Conservation (phyloP, 2,113 vertebrate genomes). For the Manacus vitellinus region DNA sequence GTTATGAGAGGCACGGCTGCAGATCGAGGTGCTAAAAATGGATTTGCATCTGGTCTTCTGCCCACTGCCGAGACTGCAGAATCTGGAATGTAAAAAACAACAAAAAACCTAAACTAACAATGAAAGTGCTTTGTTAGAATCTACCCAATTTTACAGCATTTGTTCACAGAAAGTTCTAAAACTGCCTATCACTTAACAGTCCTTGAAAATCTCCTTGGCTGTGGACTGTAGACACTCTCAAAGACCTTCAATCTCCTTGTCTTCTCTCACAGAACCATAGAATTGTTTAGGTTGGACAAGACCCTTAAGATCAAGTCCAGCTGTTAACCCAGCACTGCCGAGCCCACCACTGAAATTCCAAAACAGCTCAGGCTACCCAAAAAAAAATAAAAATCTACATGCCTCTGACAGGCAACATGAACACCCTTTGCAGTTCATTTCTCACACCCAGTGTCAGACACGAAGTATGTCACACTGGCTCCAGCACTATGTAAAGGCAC, state of each 20-base stretch:
- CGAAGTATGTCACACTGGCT: accelerated
- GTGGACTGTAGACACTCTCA: neutral
- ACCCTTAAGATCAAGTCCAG: neutral
- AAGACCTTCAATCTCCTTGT: neutral
- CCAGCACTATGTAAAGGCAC: neutral
- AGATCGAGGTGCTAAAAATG: conserved; percentile 93
- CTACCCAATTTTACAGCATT: neutral
- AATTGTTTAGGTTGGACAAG: neutral
- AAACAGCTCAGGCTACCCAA: neutral
- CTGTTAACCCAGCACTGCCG: neutral
- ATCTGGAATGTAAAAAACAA: conserved; percentile 14
- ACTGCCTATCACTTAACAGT: neutral
- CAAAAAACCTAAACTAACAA: neutral
- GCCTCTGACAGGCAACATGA: neutral
- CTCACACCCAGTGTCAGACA: neutral
- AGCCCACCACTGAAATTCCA: neutral
- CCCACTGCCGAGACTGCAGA: conserved; percentile 46
- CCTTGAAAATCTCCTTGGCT: neutral
- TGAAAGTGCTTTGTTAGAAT: neutral
- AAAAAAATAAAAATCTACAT: neutral
- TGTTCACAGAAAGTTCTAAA: neutral
- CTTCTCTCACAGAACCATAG: neutral
- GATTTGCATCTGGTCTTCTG: conserved; percentile 83
- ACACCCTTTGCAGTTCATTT: neutral
- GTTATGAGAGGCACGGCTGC: conserved; percentile 88